Percentiles rank a stretch among this genome's conserved stretches.
phyloP scores from a whole-genome alignment of 2,888 invertebrate species.

The Cryptocephalus moraei region DNA sequence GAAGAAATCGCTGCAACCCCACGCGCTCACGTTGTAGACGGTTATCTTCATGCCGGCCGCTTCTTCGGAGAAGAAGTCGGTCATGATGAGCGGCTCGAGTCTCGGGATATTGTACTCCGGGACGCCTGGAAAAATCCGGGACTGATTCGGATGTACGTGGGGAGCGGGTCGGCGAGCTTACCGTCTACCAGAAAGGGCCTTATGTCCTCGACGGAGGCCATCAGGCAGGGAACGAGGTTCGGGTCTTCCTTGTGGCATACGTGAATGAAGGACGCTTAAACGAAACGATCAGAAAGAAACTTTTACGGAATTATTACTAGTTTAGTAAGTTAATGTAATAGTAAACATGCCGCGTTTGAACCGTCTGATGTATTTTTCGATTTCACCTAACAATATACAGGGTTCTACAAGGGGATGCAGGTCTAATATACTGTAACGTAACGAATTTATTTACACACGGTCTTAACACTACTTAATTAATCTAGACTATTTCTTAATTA shows the following conservation, averaged over 20 bases:
- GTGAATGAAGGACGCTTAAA: constrained; percentile 46
- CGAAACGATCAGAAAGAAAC: background rate
- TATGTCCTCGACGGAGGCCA: constrained; percentile 39
- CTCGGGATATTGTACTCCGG: constrained; percentile 47
- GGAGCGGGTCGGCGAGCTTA: too few relatives aligned
- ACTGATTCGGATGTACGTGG: background rate
- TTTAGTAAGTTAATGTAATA: too few relatives aligned
- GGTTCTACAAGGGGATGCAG: too few relatives aligned
- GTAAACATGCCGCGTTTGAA: too few relatives aligned
- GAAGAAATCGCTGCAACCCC: constrained; percentile 43
- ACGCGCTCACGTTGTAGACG: constrained; percentile 39
- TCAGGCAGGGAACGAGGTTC: constrained; percentile 39
- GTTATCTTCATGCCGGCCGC: constrained; percentile 37
- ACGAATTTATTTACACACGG: too few relatives aligned
- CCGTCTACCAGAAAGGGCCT: constrained; percentile 41
- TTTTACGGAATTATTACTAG: too few relatives aligned
- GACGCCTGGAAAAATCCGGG: constrained; percentile 28
- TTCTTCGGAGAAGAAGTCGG: constrained; percentile 41
- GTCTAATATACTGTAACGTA: too few relatives aligned
- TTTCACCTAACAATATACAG: too few relatives aligned
- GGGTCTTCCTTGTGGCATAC: constrained; percentile 45
- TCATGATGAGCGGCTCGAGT: constrained; percentile 44
- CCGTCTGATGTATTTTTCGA: too few relatives aligned
- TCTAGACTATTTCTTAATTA: too few relatives aligned
- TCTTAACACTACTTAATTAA: too few relatives aligned